Conservation (phyloP, 2,888 invertebrate genomes). For the Clusia tigrina region DNA sequence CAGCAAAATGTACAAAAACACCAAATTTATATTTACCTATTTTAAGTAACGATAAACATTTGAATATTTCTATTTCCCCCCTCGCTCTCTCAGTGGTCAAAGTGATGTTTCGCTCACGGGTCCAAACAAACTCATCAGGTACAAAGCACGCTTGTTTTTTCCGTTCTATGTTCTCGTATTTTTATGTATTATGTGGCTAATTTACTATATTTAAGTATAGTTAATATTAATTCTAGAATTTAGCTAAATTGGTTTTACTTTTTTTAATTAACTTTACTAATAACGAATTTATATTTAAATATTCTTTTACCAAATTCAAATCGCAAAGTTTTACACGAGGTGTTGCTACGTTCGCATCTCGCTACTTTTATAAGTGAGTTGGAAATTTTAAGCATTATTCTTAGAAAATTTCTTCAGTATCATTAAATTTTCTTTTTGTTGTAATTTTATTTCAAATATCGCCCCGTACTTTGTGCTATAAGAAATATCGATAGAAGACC, state of each 20-base stretch:
- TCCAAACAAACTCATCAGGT: constrained; percentile 68
- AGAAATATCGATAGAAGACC: background rate
- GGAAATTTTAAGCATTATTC: constrained; percentile 28
- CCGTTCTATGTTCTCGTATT: too few species aligned
- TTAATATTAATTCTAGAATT: constrained; percentile 30
- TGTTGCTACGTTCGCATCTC: constrained; percentile 62
- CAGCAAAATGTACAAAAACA: constrained; percentile 19
- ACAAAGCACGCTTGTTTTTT: constrained; percentile 52
- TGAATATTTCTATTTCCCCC: constrained; percentile 31
- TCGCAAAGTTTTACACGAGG: constrained; percentile 60
- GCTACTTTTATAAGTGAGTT: constrained; percentile 63
- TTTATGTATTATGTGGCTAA: background rate
- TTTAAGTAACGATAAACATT: constrained; percentile 30
- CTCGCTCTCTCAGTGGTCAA: constrained; percentile 59
- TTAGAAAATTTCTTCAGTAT: background rate
- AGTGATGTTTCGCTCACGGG: constrained; percentile 64
- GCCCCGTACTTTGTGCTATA: background rate
- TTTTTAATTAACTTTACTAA: constrained; percentile 37
- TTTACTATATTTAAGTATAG: too few species aligned
- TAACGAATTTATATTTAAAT: constrained; percentile 16
- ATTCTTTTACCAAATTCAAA: constrained; percentile 12
- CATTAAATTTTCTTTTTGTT: too few species aligned
- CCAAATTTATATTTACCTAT: constrained; percentile 20
- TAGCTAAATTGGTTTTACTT: constrained; percentile 22
- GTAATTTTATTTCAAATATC: background rate